These are phyloP conservation scores for Platalea minor DNA, from an alignment of 2,797 vertebrate species.

Conservation along the genomic window DNA sequence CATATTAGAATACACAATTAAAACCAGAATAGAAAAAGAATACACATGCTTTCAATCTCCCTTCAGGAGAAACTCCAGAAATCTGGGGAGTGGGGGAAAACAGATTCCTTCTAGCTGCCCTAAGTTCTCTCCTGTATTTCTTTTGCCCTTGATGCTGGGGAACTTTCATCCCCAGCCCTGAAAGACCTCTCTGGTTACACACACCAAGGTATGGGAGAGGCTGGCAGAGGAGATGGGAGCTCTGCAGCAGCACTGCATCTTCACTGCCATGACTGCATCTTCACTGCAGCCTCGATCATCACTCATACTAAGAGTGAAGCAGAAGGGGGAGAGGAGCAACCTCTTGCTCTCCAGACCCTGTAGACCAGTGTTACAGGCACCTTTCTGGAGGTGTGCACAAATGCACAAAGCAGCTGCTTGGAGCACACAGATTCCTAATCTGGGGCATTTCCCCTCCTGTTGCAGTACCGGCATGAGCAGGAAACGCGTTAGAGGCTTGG, in stretches of 20 bases:
- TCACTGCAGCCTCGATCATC: rapidly evolving
- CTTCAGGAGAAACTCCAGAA: not conserved
- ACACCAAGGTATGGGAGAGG: not conserved
- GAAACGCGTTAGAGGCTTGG: rapidly evolving
- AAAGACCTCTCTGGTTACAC: not conserved
- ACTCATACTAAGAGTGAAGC: not conserved
- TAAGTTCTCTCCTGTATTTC: not conserved
- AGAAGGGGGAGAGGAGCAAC: not conserved
- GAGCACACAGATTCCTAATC: not conserved
- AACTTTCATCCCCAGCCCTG: not conserved
- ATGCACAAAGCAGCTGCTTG: not conserved
- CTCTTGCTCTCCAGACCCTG: not conserved
- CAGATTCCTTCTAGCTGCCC: not conserved
- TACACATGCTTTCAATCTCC: not conserved
- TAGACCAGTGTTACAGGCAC: not conserved
- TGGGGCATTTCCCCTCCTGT: not conserved
- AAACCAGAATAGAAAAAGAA: constrained; percentile 9
- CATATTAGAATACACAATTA: constrained; percentile 60
- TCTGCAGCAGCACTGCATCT: not conserved
- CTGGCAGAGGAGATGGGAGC: not conserved
- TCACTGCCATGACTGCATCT: too few species aligned
- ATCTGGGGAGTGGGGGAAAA: rapidly evolving
- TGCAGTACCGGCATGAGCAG: rapidly evolving
- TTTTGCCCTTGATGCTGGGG: not conserved
- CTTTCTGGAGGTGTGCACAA: not conserved